Percentiles rank a stretch among this genome's conserved stretches.
Conservation (phyloP, 2,888 invertebrate genomes). For the Halictus quadricinctus region DNA sequence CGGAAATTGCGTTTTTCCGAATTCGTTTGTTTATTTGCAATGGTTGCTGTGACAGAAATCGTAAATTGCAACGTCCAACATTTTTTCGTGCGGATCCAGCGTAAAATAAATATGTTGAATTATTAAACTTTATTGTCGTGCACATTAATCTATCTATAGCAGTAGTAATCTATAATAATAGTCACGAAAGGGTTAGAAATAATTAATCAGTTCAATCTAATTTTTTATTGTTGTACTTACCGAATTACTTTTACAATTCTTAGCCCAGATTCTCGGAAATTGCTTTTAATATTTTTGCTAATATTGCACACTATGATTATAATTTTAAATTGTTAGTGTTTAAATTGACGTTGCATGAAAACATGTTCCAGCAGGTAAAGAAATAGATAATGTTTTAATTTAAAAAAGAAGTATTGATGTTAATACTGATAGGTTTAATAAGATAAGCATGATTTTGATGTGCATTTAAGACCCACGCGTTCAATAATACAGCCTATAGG, state of each 20-base stretch:
- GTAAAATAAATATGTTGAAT: neutral
- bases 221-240: neutral
- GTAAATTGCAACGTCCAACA: neutral
- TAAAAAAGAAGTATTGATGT: neutral
- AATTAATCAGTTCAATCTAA: too few species aligned
- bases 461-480: neutral
- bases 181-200: too few species aligned
- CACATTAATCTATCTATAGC: too few species aligned
- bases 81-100: neutral
- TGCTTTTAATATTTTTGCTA: too few species aligned
- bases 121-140: too few species aligned
- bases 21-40: neutral
- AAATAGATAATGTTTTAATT: neutral
- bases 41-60: neutral
- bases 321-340: too few species aligned
- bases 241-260: too few species aligned
- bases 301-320: too few species aligned
- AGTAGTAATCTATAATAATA: too few species aligned
- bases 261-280: too few species aligned
- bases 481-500: neutral
- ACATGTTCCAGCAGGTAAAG: too few species aligned
- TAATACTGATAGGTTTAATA: neutral
- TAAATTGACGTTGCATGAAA: too few species aligned
- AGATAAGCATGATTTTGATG: neutral
- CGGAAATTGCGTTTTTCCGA: neutral